Conservation (phyloP, 2,113 vertebrate species). For the Plestiodon gilberti region DNA sequence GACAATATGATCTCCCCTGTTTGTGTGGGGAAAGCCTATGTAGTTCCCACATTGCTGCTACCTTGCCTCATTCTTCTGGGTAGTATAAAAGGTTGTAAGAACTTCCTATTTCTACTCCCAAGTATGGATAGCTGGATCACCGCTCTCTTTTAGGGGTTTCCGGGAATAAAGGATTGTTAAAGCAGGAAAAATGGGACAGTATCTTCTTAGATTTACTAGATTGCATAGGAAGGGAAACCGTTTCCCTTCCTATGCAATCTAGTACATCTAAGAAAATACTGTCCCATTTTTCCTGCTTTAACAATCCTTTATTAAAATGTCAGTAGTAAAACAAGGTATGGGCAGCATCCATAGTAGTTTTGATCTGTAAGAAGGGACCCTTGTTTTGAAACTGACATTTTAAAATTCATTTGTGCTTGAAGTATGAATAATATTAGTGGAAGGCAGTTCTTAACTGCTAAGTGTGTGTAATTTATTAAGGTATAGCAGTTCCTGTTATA, state of each 20-base stretch:
- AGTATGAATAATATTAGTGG: constrained; percentile 6
- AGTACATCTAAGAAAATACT: background rate
- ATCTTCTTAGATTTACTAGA: no score
- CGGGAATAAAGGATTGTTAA: no score
- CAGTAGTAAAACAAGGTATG: constrained; percentile 50
- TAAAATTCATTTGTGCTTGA: constrained; percentile 41
- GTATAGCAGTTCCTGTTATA: no score
- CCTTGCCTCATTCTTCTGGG: background rate
- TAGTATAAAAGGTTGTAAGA: background rate
- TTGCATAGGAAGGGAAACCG: no score
- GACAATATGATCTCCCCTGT: background rate
- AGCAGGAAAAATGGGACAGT: no score
- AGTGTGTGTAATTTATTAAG: no score
- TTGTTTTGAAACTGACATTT: constrained; percentile 44
- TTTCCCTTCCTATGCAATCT: background rate
- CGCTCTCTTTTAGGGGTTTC: background rate
- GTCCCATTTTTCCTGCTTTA: background rate
- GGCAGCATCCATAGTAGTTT: no score
- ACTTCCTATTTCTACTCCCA: background rate
- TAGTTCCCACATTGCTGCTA: background rate
- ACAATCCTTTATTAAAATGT: constrained; percentile 31
- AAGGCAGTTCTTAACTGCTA: constrained; percentile 10
- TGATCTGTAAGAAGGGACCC: no score
- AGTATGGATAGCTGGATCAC: background rate
- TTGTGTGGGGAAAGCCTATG: background rate